Conservation (phyloP, 1,140 invertebrate genomes). For the Marisa cornuarietis region DNA sequence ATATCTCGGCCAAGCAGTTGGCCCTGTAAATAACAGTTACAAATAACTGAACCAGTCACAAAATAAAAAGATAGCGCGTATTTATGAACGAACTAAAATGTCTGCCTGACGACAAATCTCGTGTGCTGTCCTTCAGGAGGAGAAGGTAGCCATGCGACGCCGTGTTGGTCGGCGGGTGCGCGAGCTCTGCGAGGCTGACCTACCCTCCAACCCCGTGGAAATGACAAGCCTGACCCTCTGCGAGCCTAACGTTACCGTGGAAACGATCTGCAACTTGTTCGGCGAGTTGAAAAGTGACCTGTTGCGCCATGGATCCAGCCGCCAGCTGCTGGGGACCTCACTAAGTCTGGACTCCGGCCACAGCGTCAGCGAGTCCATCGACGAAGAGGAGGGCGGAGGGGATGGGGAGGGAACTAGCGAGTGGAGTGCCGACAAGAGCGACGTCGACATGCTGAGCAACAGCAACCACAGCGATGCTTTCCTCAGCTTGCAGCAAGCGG, state of each 20-base stretch:
- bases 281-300: conserved; percentile 40
- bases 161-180: conserved; percentile 55
- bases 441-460: conserved; percentile 41
- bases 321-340: background rate
- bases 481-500: conserved; percentile 22
- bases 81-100: too few species aligned
- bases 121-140: conserved; percentile 31
- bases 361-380: conserved; percentile 26
- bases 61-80: too few species aligned
- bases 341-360: conserved; percentile 23
- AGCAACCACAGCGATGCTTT: conserved; percentile 43
- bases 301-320: conserved; percentile 8
- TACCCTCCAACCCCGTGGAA: conserved; percentile 36
- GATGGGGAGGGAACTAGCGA: conserved; percentile 30
- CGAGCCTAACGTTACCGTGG: conserved; percentile 52
- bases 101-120: background rate
- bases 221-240: conserved; percentile 34
- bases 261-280: conserved; percentile 58
- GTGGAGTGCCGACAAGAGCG: conserved; percentile 30
- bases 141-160: conserved; percentile 54
- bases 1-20: too few species aligned
- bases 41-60: too few species aligned
- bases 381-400: conserved; percentile 24
- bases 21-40: too few species aligned
- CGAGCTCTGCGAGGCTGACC: conserved; percentile 52